Base-by-base conservation (phyloP, 2,888 invertebrate species). In the Volucella inanis region DNA sequence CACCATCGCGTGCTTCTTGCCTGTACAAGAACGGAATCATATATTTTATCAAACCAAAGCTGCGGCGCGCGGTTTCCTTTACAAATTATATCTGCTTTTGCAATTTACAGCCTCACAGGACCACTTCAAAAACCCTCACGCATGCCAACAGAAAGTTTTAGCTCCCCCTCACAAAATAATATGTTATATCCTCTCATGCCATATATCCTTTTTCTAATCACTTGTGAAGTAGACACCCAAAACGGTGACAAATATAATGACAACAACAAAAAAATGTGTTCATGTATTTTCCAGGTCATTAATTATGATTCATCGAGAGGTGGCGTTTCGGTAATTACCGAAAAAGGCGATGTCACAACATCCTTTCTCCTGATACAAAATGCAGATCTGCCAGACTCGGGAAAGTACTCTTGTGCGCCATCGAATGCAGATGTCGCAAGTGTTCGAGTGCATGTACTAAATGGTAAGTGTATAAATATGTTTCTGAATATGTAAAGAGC, bases 271-370 rank as follows among this genome's bases (percentile, higher is more conserved):
- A 68, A 64, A 59, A 4, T 52, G 31, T 62, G 12, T 62, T 31
- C 12, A 15, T 70, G 55, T 78, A 78, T 79, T 84, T 92, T 92
- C 75, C 93, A 95, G 95, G 95, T 95, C 90, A 95, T 95, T 92
- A 96, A 95, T 93, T 96, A 96, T 93, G 96, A 96, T 93, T 95
- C 96, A 89, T 94, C 94, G 89, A 94, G 96, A 89, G 96, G 96
- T 87, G 96, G 96, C 70, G 95, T 96, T 88, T 95, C 95, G 89
- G 95, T 96, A 89, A 95, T 96, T 92, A 96, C 96, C 81, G 96
- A 96, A 91, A 96, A 96, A 92, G 95, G 96, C 87, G 96, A 96
- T 91, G 94, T 95, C 89, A 96, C 96, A 88, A 96, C 95, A 89
- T 96, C 95, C 90, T 95, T 95, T 92, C 94, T 96, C 88, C 94